Percentiles rank a stretch among this genome's conserved stretches.
Evolutionary conservation across 2,797 vertebrate species (phyloP).

Genomic region (Rhinichthys osculus): DNA sequence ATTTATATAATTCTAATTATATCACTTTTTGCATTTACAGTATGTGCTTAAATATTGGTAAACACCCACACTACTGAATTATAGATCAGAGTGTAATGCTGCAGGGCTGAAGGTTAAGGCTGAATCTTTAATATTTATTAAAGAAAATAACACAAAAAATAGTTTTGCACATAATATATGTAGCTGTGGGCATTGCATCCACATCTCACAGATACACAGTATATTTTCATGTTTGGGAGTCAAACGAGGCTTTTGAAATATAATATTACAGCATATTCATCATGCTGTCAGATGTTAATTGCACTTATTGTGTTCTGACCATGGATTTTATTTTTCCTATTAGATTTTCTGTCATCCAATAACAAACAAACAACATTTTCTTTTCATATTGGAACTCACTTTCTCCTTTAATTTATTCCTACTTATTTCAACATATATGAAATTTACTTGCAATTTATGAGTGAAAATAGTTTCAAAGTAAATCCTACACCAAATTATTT

Average conservation of each 20-base stretch:
- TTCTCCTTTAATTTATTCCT: background rate
- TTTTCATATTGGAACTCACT: background rate
- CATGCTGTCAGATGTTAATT: background rate
- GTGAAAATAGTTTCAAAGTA: background rate
- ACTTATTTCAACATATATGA: background rate
- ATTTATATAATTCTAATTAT: background rate
- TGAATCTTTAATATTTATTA: background rate
- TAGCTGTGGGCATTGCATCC: background rate
- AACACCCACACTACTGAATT: slow-evolving; percentile 12
- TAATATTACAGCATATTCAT: background rate
- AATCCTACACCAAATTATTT: background rate
- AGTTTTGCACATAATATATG: background rate
- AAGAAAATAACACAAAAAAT: background rate
- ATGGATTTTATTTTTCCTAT: too few species aligned
- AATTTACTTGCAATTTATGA: background rate
- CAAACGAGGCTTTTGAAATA: background rate
- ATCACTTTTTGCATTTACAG: background rate
- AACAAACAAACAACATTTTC: background rate
- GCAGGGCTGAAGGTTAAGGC: slow-evolving; percentile 3
- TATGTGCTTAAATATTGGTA: background rate
- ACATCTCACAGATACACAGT: background rate
- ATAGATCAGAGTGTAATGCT: background rate
- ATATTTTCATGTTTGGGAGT: background rate
- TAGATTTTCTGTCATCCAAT: background rate
- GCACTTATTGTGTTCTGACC: background rate